Percentiles rank a stretch among this genome's conserved stretches.
Evolutionary conservation across 2,113 vertebrate genomes (phyloP).

Genomic region (Stomatorhinus ivindoensis): DNA sequence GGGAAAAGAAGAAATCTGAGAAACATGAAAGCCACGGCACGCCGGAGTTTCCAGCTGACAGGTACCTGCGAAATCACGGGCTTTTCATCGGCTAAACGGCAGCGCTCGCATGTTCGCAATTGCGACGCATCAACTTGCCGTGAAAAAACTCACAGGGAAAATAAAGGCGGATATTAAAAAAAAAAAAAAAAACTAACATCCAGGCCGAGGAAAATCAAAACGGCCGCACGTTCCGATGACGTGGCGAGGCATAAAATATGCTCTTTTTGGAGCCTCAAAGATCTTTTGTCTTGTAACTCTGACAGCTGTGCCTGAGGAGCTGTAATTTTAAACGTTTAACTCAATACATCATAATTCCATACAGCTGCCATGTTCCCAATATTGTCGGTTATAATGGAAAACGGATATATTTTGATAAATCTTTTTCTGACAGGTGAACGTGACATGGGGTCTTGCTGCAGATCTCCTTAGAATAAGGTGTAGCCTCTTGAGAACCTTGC

Average conservation of each 20-base stretch:
- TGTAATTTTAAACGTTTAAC: not conserved
- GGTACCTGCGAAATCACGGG: not conserved
- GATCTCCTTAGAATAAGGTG: not conserved
- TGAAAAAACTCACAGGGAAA: not conserved
- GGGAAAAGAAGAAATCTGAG: not conserved
- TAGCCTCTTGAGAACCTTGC: not conserved
- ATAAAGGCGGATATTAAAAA: not conserved
- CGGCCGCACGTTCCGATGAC: not conserved
- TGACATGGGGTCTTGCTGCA: not conserved
- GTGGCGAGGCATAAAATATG: not conserved
- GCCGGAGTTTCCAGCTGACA: not conserved
- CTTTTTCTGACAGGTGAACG: not conserved
- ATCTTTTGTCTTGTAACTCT: not conserved
- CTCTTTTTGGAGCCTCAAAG: not conserved
- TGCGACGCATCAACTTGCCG: no score
- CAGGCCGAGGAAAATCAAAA: not conserved
- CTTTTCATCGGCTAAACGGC: not conserved
- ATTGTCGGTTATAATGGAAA: conserved; percentile 6
- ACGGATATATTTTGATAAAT: not conserved
- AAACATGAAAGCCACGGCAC: not conserved
- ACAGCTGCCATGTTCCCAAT: not conserved
- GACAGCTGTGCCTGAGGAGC: not conserved
- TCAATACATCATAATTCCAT: not conserved
- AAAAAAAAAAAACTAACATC: no score
- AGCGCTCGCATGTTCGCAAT: not conserved